A percentile compares a stretch with the other conserved stretches of the same genome.
Conservation (phyloP, 2,797 vertebrate species). For the Crenichthys baileyi region DNA sequence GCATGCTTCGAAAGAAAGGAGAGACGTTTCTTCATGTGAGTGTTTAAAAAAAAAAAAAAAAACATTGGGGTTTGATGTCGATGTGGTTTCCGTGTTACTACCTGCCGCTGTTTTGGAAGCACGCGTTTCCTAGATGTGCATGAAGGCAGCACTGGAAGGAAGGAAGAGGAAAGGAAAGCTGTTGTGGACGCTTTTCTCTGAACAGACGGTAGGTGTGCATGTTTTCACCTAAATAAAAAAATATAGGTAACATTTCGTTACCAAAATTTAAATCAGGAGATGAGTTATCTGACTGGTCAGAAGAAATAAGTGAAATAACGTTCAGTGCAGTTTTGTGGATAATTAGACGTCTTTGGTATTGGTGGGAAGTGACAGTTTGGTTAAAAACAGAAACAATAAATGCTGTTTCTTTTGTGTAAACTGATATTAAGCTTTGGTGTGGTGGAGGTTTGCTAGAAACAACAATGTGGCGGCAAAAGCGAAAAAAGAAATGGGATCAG, state of each 20-base stretch:
- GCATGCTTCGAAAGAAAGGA: background rate
- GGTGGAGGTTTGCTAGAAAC: background rate
- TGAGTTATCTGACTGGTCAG: background rate
- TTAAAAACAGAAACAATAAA: no score
- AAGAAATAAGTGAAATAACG: background rate
- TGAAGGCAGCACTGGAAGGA: slow-evolving; percentile 47
- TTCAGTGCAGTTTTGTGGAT: background rate
- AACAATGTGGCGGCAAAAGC: no score
- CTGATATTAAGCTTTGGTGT: background rate
- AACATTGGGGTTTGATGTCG: background rate
- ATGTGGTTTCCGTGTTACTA: background rate
- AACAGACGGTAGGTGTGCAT: slow-evolving; percentile 59
- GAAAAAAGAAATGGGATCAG: background rate
- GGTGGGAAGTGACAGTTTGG: background rate
- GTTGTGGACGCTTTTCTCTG: slow-evolving; percentile 21
- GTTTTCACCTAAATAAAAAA: background rate
- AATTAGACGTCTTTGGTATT: background rate
- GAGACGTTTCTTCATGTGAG: no score
- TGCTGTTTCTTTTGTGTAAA: background rate
- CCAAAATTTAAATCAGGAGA: background rate
- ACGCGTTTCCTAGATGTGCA: slow-evolving; percentile 3
- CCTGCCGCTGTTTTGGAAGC: background rate
- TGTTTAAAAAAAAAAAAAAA: background rate
- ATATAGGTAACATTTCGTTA: rapidly evolving
- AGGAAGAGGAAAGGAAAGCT: slow-evolving; percentile 56